phyloP scores from a whole-genome alignment of 2,113 vertebrate species.

The Epinephelus lanceolatus region DNA sequence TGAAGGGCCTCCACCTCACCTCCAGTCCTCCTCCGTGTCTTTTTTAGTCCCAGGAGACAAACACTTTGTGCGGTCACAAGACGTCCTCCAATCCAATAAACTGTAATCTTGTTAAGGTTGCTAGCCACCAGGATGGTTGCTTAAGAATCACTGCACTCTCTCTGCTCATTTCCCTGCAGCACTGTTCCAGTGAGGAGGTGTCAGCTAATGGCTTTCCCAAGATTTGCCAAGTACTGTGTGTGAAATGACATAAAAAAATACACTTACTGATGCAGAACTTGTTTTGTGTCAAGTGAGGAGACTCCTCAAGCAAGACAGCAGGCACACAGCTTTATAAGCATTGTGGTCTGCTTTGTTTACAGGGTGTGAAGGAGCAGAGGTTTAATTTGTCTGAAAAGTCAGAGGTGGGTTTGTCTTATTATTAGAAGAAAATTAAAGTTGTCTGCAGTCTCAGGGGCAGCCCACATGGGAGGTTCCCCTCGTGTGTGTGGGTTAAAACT shows the following conservation, averaged over 20 bases:
- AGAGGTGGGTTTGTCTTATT: not conserved
- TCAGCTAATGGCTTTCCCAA: not conserved
- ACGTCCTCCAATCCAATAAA: conserved; percentile 79
- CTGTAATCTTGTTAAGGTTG: conserved; percentile 77
- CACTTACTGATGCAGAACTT: not conserved
- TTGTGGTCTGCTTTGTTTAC: conserved; percentile 19
- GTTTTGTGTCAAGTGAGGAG: not conserved
- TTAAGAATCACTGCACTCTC: conserved; percentile 37
- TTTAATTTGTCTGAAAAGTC: conserved; percentile 18
- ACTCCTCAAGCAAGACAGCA: not conserved
- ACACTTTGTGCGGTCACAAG: conserved; percentile 73
- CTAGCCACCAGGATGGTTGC: conserved; percentile 46
- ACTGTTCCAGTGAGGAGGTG: not conserved
- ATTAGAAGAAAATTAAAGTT: not conserved
- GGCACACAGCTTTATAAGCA: conserved; percentile 1
- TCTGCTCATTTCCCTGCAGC: not conserved
- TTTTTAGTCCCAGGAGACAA: conserved; percentile 39
- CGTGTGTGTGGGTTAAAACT: not conserved
- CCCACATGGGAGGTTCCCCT: not conserved
- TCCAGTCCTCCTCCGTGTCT: conserved; percentile 9
- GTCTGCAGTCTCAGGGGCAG: not conserved
- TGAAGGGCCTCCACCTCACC: not conserved
- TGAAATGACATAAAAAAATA: not conserved
- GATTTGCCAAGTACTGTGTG: not conserved
- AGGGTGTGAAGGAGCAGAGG: conserved; percentile 6